Evolutionary conservation across 2,888 invertebrate species (phyloP).

Genomic region (Aelia acuminata): DNA sequence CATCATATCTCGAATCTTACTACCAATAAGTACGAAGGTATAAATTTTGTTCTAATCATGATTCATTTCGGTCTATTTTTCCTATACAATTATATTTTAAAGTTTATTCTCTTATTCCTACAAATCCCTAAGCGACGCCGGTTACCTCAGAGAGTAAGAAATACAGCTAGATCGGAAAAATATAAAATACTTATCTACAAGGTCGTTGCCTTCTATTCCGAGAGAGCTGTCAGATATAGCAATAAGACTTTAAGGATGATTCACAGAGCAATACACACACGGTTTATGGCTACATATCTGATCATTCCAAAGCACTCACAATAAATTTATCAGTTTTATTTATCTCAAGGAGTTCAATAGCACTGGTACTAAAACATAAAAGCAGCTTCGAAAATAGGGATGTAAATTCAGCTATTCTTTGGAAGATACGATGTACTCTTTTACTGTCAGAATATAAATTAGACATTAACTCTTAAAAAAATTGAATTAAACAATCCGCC

Average conservation of each 20-base stretch:
- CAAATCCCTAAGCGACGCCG: no score
- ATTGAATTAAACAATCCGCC: no score
- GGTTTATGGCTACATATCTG: not conserved
- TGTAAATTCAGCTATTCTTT: not conserved
- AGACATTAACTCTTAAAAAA: no score
- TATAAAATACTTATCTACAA: not conserved
- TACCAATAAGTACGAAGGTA: no score
- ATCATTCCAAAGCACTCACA: not conserved
- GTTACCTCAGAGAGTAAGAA: no score
- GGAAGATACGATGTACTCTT: not conserved
- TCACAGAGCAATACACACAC: not conserved
- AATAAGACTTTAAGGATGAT: not conserved
- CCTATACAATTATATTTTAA: no score
- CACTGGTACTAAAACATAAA: not conserved
- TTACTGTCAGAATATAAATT: not conserved
- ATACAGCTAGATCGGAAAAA: not conserved
- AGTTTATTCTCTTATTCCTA: no score
- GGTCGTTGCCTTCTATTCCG: slow-evolving; percentile 19
- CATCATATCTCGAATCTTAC: no score
- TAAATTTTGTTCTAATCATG: no score
- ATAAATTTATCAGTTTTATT: not conserved
- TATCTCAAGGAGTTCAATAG: not conserved
- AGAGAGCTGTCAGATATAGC: not conserved
- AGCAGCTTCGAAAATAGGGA: not conserved
- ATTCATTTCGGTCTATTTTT: no score